Evolutionary conservation across 2,888 invertebrate genomes (phyloP).

Genomic region (Machimus rusticus): DNA sequence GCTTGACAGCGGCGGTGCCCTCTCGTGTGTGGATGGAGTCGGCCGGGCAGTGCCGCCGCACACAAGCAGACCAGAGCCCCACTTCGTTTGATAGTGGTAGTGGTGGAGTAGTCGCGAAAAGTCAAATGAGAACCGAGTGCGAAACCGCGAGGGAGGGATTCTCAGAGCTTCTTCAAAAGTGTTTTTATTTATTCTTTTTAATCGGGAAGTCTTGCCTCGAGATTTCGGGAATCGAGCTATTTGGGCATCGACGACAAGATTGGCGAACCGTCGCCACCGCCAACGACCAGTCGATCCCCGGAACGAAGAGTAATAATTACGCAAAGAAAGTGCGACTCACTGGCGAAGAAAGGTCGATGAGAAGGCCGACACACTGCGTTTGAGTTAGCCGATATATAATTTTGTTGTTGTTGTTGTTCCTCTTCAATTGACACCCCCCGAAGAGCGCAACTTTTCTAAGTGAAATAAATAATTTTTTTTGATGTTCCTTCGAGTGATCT

Average conservation of each 20-base stretch:
- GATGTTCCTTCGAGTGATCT: constrained; percentile 62
- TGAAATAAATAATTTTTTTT: constrained; percentile 43
- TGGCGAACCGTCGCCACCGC: neutral
- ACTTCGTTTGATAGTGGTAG: neutral
- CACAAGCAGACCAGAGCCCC: neutral
- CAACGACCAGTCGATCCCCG: neutral
- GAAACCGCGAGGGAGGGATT: constrained; percentile 1
- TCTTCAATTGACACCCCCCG: neutral
- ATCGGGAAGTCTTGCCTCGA: neutral
- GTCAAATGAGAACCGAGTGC: neutral
- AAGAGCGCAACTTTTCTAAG: constrained; percentile 34
- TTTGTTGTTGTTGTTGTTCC: constrained; percentile 30
- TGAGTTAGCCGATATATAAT: neutral
- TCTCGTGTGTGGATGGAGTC: neutral
- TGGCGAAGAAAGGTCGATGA: constrained; percentile 25
- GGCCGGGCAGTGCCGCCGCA: neutral
- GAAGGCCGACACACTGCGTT: neutral
- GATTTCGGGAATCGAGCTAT: constrained; percentile 6
- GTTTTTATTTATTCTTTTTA: constrained; percentile 34
- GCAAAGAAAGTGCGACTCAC: neutral
- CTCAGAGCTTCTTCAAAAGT: neutral
- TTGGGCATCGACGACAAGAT: neutral
- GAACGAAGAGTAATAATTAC: neutral
- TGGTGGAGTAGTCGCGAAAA: neutral
- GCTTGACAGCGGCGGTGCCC: neutral